These are phyloP conservation scores for Trimorus sp. DNA, from an alignment of 2,888 invertebrate genomes.

Conservation along the genomic window DNA sequence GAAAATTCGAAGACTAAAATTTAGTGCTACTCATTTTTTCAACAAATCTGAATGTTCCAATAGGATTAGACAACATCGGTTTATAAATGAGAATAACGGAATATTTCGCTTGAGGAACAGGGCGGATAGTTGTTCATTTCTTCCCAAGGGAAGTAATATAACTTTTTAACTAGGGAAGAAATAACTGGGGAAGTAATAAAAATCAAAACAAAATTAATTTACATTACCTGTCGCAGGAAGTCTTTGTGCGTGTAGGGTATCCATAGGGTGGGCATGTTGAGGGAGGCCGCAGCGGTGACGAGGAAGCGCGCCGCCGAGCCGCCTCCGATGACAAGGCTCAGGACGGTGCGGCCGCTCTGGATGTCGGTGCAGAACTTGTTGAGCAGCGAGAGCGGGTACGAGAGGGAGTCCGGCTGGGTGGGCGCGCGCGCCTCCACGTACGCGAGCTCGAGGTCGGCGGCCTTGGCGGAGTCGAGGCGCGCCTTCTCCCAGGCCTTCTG, in stretches of 20 bases:
- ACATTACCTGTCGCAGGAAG: constrained; percentile 78
- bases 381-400: constrained; percentile 75
- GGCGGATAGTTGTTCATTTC: no score
- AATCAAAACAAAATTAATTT: no score
- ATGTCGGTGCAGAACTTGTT: constrained; percentile 79
- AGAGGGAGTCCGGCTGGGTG: constrained; percentile 73
- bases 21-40: no score
- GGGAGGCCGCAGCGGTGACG: constrained; percentile 77
- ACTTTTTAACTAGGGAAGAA: no score
- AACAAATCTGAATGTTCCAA: no score
- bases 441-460: constrained; percentile 76
- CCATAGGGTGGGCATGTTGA: constrained; percentile 79
- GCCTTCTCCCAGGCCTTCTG: constrained; percentile 79
- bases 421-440: constrained; percentile 76
- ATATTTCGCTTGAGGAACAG: no score
- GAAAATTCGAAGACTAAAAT: no score
- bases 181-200: no score
- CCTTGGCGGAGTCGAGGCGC: constrained; percentile 76
- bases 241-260: constrained; percentile 79
- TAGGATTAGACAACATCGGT: no score
- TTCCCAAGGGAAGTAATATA: no score
- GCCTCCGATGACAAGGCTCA: constrained; percentile 78
- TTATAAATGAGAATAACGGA: no score
- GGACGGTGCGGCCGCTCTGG: constrained; percentile 75
- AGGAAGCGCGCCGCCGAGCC: constrained; percentile 79